A percentile compares a stretch with the other conserved stretches of the same genome.
Evolutionary conservation across 2,888 invertebrate genomes (phyloP).

Genomic region (Linnaemya vulpina): DNA sequence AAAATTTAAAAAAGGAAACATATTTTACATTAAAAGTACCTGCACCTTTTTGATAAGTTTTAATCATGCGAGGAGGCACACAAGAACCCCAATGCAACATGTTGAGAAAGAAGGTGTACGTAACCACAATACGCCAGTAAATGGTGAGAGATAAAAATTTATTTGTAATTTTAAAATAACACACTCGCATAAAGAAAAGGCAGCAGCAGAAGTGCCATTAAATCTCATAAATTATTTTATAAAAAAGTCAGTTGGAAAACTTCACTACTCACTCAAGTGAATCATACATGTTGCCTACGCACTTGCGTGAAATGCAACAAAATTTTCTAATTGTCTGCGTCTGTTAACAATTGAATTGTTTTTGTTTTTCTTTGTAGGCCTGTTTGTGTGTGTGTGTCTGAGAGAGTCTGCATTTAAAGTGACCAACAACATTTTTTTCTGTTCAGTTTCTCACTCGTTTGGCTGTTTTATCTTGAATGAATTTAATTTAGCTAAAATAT

Average conservation of each 20-base stretch:
- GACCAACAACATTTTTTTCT: background rate
- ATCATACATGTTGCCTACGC: constrained; percentile 28
- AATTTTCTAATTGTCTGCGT: background rate
- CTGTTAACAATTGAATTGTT: constrained; percentile 13
- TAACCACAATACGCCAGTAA: background rate
- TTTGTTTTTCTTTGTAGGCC: background rate
- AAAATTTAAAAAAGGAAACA: background rate
- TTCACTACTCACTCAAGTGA: constrained; percentile 54
- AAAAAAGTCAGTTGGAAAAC: no score
- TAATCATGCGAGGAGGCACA: no score
- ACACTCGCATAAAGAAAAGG: background rate
- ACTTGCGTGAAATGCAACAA: constrained; percentile 45
- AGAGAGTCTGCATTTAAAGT: background rate
- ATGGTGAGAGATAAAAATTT: background rate
- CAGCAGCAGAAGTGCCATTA: constrained; percentile 72
- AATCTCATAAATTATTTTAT: constrained; percentile 36
- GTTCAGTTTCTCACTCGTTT: background rate
- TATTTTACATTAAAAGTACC: constrained; percentile 24
- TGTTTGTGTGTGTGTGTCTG: background rate
- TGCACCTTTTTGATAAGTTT: constrained; percentile 76
- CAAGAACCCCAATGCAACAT: background rate
- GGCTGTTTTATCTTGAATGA: constrained; percentile 2
- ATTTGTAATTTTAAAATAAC: no score
- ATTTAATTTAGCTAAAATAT: background rate
- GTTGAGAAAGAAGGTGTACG: constrained; percentile 5